A percentile compares a stretch with the other conserved stretches of the same genome.
Evolutionary conservation across 2,113 vertebrate genomes (phyloP).

Genomic region (Antechinus stuartii): DNA sequence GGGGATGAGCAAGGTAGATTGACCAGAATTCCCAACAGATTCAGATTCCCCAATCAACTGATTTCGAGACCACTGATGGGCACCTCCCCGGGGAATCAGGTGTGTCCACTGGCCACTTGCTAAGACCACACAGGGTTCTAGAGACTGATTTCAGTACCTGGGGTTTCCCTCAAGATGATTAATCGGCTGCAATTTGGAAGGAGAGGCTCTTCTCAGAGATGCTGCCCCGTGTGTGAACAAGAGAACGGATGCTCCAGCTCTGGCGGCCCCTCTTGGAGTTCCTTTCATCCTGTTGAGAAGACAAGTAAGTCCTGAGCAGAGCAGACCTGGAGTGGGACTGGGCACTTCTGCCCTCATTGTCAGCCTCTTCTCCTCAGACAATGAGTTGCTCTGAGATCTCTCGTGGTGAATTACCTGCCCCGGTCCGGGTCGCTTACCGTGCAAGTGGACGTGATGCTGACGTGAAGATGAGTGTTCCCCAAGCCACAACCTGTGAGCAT

Average conservation of each 20-base stretch:
- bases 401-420: neutral
- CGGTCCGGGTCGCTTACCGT: too few species aligned
- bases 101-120: neutral
- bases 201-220: too few species aligned
- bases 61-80: neutral
- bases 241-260: too few species aligned
- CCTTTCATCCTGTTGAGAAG: too few species aligned
- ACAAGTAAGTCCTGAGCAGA: neutral
- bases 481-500: neutral
- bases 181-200: neutral
- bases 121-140: neutral
- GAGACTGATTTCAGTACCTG: neutral
- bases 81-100: neutral
- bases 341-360: neutral
- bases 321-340: neutral
- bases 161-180: neutral
- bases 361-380: neutral
- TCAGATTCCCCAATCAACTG: neutral
- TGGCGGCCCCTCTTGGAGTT: too few species aligned
- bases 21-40: neutral
- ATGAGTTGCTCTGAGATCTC: neutral
- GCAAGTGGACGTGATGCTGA: neutral
- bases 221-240: too few species aligned
- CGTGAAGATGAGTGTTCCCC: neutral
- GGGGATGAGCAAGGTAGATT: neutral